Evolutionary conservation across 1,140 invertebrate species (phyloP), one percentile per base, ranked within the genome.

Genomic region (Brachionus calyciflorus): DNA sequence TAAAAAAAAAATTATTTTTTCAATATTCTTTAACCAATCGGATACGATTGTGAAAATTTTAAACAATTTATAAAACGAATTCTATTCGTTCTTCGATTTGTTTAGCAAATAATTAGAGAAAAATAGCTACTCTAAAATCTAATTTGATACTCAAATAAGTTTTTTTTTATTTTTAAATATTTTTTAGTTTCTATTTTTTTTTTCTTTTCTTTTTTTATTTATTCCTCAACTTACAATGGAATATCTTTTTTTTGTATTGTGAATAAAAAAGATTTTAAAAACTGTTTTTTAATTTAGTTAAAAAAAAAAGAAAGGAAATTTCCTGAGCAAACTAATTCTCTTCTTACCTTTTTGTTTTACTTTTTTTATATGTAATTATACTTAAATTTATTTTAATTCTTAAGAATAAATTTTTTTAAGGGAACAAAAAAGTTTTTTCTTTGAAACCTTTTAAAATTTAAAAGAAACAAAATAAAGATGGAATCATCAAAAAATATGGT

Each of bases 51-150:
- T 9, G 21, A 60, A n/a, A 33, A 0, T 28, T 37, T 37, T 33
- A 26, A 6, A 60, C 19, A 60, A 5, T 37, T 60, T 33, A 37
- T 5, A 5, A 19, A 19, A 3, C 17, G 17, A 60, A 33, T 60
- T 37, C 30, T 33, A 60, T 60, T 60, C 55, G 55, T n/a, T 60
- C 55, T 1, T 37, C n/a, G 17, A 33, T 37, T n/a, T 44, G 24
- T 41, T 44, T 24, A 44, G 40, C 33, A 65, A 65, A 65, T 65
- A 65, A 65, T 44, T 44, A n/a, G n/a, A n/a, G n/a, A 46, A 65
- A 65, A 37, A 60, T 60, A 60, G 55, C 55, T 60, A 60, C 55
- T 60, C 55, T 60, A 60, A 65, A 65, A 65, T 65, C 60, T 65
- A 65, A 65, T 65, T 65, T 65, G 33, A 41, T 65, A 65, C 19